Conservation (phyloP, 2,888 invertebrate species). For the Invenusta paracnida region DNA sequence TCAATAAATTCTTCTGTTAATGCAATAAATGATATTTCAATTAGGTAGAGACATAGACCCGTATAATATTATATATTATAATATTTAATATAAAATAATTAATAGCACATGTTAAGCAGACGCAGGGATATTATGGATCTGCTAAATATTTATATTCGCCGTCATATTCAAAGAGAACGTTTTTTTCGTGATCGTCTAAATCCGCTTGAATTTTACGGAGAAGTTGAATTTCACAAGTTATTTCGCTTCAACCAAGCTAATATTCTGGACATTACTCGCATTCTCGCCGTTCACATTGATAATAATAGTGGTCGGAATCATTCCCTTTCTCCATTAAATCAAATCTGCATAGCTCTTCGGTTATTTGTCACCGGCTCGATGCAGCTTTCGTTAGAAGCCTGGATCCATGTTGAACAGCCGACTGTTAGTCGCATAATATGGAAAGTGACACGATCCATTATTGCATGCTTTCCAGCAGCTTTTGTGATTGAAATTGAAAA, state of each 20-base stretch:
- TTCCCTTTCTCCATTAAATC: neutral
- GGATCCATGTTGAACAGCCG: neutral
- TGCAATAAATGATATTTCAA: no score
- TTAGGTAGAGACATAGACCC: no score
- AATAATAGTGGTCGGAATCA: neutral
- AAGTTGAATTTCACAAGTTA: neutral
- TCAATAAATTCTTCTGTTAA: no score
- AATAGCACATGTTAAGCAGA: no score
- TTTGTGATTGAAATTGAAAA: neutral
- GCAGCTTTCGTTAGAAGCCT: conserved; percentile 1
- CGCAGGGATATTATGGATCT: no score
- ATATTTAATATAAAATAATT: no score
- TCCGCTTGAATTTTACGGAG: neutral
- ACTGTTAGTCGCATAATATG: neutral
- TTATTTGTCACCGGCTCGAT: neutral
- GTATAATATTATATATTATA: no score
- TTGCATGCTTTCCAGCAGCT: neutral
- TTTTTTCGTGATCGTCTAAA: neutral
- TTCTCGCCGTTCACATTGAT: neutral
- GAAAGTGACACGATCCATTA: neutral
- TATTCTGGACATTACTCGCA: neutral
- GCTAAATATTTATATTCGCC: neutral
- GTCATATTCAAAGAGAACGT: conserved; percentile 18
- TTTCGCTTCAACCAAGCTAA: neutral
- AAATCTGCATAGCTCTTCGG: neutral